Evolutionary conservation across 2,113 vertebrate species (phyloP), one percentile per base, ranked within the genome.

Genomic region (Gavia stellata): DNA sequence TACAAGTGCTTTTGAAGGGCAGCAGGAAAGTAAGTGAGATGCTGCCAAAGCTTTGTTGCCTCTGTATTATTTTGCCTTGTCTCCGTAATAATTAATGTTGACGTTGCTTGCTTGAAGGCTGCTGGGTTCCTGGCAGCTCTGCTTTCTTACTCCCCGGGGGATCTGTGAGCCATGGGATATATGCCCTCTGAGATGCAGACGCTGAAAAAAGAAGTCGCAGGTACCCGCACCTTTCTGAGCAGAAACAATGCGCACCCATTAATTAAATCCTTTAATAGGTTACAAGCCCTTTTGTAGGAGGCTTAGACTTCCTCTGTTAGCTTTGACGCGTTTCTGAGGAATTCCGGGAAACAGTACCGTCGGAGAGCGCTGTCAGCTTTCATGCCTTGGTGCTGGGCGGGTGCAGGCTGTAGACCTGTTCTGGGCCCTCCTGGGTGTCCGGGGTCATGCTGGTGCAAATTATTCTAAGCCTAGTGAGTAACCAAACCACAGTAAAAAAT

Each of bases 321-420:
- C 42, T 91, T 63, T 59, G 80, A 28, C 63, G 85, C 29, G 2
- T 50, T 81, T 53, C 49, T 17, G 28, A n/a, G 63, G 40, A 19
- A 7, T 55, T 77, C 19, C 2, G 13, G 36, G 72, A 34, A 44
- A 10, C 20, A 1, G 63, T 4, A 6, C 61, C 34, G 40, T 9
- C 16, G 3, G 58, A 34, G 17, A 34, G 17, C 3, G 31, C 55
- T 1, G 12, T 1, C 25, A 28, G 36, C 45, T 21, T 7, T 2
- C 29, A 0, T 4, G 0, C 33, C 40, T 13, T 0, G 23, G 44
- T n/a, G 56, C 63, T 1, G 0, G 40, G 42, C 6, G 20, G 24
- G 2, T 45, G 84, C 33, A 5, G 62, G 82, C 58, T 26, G 15
- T 45, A 1, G 77, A 14, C 53, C 73, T 66, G 56, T 10, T 14